These are phyloP conservation scores for Elgonia sp. DNA, from an alignment of 2,888 invertebrate genomes.

Conservation along the genomic window DNA sequence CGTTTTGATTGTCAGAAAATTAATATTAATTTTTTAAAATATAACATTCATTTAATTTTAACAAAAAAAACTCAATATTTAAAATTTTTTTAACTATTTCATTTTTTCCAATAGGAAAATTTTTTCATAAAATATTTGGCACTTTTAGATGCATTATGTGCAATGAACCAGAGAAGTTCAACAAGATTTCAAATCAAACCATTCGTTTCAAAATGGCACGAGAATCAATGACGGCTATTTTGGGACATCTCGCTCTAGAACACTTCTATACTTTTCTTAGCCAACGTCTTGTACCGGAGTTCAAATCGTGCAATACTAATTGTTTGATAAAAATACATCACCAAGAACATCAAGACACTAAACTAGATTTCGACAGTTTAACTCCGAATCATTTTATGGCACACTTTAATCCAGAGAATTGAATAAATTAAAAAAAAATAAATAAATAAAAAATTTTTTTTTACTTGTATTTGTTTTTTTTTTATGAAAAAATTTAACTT, in stretches of 20 bases:
- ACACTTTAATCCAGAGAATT: background rate
- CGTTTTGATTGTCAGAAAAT: too few relatives aligned
- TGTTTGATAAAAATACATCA: conserved; percentile 61
- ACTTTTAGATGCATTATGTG: too few relatives aligned
- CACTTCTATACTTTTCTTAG: conserved; percentile 77
- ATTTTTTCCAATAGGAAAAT: too few relatives aligned
- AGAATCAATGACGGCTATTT: conserved; percentile 85
- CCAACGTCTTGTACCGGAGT: conserved; percentile 67
- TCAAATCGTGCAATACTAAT: conserved; percentile 57
- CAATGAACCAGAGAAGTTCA: conserved; percentile 29
- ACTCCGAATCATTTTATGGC: conserved; percentile 25
- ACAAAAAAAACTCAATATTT: too few relatives aligned
- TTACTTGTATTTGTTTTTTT: too few relatives aligned
- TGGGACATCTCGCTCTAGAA: conserved; percentile 80
- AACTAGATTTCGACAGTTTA: conserved; percentile 26
- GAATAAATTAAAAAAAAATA: too few relatives aligned
- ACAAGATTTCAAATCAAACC: conserved; percentile 81
- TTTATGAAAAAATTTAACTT: too few relatives aligned
- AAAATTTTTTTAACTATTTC: too few relatives aligned
- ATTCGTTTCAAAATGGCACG: conserved; percentile 79
- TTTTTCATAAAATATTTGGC: too few relatives aligned
- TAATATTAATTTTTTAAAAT: too few relatives aligned
- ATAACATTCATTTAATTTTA: too few relatives aligned
- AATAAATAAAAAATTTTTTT: too few relatives aligned
- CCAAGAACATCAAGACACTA: conserved; percentile 39